Percentiles rank a stretch among this genome's conserved stretches.
These are phyloP conservation scores for Coregonus suidteri DNA, from an alignment of 2,797 vertebrate species.

Conservation along the genomic window DNA sequence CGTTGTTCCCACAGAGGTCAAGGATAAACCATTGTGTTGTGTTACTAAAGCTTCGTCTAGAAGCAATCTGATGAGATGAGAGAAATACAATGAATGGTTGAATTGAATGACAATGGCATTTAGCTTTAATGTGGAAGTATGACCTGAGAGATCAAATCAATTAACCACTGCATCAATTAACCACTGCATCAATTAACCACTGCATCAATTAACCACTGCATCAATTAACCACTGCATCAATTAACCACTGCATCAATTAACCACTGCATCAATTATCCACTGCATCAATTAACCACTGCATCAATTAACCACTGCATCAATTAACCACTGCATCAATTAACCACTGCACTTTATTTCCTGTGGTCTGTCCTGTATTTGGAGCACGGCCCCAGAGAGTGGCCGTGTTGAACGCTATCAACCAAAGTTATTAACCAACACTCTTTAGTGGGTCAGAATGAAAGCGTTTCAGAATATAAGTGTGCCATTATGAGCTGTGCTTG, in stretches of 20 bases:
- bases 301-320: no score
- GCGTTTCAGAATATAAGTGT: neutral
- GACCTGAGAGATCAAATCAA: neutral
- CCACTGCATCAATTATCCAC: no score
- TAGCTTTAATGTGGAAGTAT: conserved; percentile 18
- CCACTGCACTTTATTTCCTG: neutral
- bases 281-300: no score
- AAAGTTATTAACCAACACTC: conserved; percentile 14
- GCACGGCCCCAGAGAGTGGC: conserved; percentile 8
- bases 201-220: no score
- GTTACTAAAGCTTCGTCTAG: conserved; percentile 37
- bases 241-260: no score
- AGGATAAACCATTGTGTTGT: conserved; percentile 55
- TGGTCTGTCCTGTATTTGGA: neutral
- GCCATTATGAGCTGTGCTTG: neutral
- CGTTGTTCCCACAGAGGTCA: conserved; percentile 49
- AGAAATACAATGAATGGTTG: conserved; percentile 19
- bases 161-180: neutral
- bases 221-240: no score
- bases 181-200: no score
- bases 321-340: neutral
- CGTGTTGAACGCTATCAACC: neutral
- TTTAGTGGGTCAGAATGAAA: neutral
- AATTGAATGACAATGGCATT: conserved; percentile 18
- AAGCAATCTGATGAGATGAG: conserved; percentile 22